Evolutionary conservation across 1,140 invertebrate genomes (phyloP).

Genomic region (Colletes latitarsis): DNA sequence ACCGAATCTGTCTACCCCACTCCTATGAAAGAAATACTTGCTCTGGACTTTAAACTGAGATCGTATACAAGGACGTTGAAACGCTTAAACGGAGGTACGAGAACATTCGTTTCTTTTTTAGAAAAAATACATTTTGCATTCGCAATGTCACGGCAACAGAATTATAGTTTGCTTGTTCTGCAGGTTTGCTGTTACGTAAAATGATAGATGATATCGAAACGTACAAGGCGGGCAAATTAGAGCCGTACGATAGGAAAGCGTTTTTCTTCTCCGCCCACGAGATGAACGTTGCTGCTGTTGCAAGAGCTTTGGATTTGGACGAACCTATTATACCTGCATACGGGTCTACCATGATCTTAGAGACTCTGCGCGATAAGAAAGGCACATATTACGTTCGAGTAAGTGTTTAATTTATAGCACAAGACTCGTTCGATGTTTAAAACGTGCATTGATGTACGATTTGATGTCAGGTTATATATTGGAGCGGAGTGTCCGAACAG

Average conservation of each 20-base stretch:
- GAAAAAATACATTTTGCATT: not conserved
- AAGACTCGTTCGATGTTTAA: not conserved
- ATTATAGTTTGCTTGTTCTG: not conserved
- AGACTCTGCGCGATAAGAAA: slow-evolving; percentile 70
- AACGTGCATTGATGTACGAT: not conserved
- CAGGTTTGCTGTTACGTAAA: slow-evolving; percentile 71
- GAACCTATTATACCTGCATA: slow-evolving; percentile 73
- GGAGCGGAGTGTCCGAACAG: slow-evolving; percentile 71
- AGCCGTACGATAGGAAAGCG: slow-evolving; percentile 69
- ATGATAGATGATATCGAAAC: slow-evolving; percentile 71
- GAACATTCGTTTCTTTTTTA: not conserved
- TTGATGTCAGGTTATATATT: slow-evolving; percentile 65
- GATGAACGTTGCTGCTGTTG: slow-evolving; percentile 71
- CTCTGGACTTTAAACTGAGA: slow-evolving; percentile 70
- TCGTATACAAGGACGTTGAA: slow-evolving; percentile 71
- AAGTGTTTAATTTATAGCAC: slow-evolving; percentile 3
- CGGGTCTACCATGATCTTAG: slow-evolving; percentile 74
- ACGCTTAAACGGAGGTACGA: slow-evolving; percentile 73
- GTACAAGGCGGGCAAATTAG: slow-evolving; percentile 56
- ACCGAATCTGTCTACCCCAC: slow-evolving; percentile 71
- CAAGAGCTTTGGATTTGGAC: slow-evolving; percentile 67
- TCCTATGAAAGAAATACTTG: slow-evolving; percentile 73
- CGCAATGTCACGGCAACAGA: not conserved
- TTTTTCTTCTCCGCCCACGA: slow-evolving; percentile 75
- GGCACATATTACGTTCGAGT: slow-evolving; percentile 71